These are phyloP conservation scores for Priocnemis perturbator DNA, from an alignment of 2,888 invertebrate species.

Conservation along the genomic window DNA sequence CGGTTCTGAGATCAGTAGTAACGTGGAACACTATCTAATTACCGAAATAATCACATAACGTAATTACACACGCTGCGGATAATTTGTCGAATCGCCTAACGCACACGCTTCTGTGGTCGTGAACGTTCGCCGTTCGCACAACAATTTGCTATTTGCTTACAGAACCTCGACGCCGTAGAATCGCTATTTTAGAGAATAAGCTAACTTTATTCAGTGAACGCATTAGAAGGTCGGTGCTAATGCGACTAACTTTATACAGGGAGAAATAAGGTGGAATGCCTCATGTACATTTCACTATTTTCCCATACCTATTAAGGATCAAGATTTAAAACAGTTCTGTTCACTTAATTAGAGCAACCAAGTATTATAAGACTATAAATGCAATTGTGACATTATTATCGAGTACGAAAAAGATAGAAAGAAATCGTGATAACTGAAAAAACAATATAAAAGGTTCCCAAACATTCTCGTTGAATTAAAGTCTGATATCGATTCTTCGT, in stretches of 20 bases:
- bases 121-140: no score
- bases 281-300: constrained; percentile 26
- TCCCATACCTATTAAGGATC: constrained; percentile 14
- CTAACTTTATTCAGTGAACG: constrained; percentile 24
- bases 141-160: constrained; percentile 14
- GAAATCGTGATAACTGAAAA: constrained; percentile 9
- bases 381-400: constrained; percentile 17
- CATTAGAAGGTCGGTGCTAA: constrained; percentile 9
- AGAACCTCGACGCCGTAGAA: constrained; percentile 9
- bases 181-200: constrained; percentile 20
- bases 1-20: constrained; percentile 38
- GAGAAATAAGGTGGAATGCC: constrained; percentile 44
- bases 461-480: constrained; percentile 16
- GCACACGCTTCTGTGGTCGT: no score
- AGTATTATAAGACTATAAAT: constrained; percentile 32
- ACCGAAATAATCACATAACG: no score
- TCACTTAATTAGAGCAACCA: constrained; percentile 20
- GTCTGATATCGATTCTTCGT: constrained; percentile 45
- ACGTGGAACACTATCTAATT: constrained; percentile 1
- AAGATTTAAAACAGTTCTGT: constrained; percentile 12
- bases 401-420: constrained; percentile 4
- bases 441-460: neutral
- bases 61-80: no score
- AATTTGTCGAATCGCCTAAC: no score
- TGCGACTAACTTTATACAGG: constrained; percentile 1